A percentile compares a stretch with the other conserved stretches of the same genome.
Evolutionary conservation across 1,140 invertebrate genomes (phyloP).

Genomic region (Drosophila quadrilineata): DNA sequence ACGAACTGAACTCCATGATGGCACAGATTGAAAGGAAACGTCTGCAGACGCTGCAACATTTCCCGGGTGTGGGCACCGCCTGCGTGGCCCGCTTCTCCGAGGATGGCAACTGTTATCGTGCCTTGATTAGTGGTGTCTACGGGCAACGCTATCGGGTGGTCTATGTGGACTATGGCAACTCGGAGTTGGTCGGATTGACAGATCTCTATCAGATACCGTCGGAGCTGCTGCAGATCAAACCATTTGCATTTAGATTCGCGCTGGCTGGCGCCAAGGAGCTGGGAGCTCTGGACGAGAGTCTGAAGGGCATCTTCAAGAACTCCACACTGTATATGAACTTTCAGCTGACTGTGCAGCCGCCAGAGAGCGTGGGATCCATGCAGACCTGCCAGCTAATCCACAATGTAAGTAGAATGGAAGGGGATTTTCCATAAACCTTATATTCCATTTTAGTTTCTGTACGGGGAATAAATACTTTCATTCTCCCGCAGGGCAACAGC

Average conservation of each 20-base stretch:
- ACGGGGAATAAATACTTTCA: no score
- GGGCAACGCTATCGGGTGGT: slow-evolving; percentile 85
- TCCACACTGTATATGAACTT: slow-evolving; percentile 85
- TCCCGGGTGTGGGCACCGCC: slow-evolving; percentile 85
- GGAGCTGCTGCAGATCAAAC: slow-evolving; percentile 86
- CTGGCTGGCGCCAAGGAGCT: slow-evolving; percentile 86
- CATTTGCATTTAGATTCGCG: slow-evolving; percentile 88
- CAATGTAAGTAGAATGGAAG: no score
- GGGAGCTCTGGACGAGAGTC: slow-evolving; percentile 84
- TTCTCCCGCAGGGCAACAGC: slow-evolving; percentile 81
- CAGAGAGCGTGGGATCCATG: slow-evolving; percentile 86
- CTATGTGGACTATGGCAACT: slow-evolving; percentile 90
- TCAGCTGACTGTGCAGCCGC: slow-evolving; percentile 84
- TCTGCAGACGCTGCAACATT: slow-evolving; percentile 84
- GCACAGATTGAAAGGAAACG: slow-evolving; percentile 84
- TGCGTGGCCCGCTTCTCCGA: slow-evolving; percentile 86
- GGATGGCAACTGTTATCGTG: slow-evolving; percentile 86
- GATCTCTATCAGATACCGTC: slow-evolving; percentile 88
- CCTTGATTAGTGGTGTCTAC: slow-evolving; percentile 87
- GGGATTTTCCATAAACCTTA: no score
- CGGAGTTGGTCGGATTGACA: slow-evolving; percentile 85
- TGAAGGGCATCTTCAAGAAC: slow-evolving; percentile 87
- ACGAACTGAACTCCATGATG: slow-evolving; percentile 86
- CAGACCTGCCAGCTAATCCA: slow-evolving; percentile 86
- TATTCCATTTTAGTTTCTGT: no score